Evolutionary conservation across 1,140 invertebrate genomes (phyloP), one percentile per base, ranked within the genome.

Genomic region (Calosoma granatense): DNA sequence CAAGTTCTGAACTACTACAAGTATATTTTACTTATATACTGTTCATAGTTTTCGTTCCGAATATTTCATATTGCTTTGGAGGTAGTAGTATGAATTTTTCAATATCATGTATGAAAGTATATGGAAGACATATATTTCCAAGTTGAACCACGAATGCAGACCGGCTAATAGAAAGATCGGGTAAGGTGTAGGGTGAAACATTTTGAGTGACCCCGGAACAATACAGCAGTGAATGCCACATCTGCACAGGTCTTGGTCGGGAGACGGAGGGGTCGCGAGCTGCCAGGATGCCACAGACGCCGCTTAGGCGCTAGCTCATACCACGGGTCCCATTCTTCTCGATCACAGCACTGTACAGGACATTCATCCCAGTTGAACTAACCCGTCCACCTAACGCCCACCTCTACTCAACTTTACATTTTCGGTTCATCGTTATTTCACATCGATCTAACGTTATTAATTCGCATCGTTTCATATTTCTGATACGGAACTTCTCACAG

Each of bases 231-330:
- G 41, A 17, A 47, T 11, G 41, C 41, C 41, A 17, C 41, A 47
- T 47, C 41, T 47, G 41, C 41, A 47, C 3, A 17, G 41, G 17
- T 47, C 41, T 9, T 6, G 41, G 41, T 4, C 41, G 41, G 15
- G 41, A 47, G 41, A 17, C 17, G 41, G 41, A 4, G 15, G 17
- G 9, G 9, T 47, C 17, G 41, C 41, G 9, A 6, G 6, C 26
- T 6, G 41, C 41, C 41, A 47, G 41, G 41, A 47, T 47, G 41
- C 41, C 41, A 47, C 41, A 47, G 41, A 47, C 41, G 41, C 41
- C 41, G 41, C 41, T 17, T 47, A 17, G 41, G 41, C 41, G 41
- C 41, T 17, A 9, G 41, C 15, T 47, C 26, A n/a, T 47, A 9
- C 41, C 41, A 4, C 17, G 15, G 3, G 15, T 47, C 41, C 17